Percentiles rank a stretch among this genome's conserved stretches.
These are phyloP conservation scores for Apaloderma vittatum DNA, from an alignment of 2,113 vertebrate species.

Conservation along the genomic window DNA sequence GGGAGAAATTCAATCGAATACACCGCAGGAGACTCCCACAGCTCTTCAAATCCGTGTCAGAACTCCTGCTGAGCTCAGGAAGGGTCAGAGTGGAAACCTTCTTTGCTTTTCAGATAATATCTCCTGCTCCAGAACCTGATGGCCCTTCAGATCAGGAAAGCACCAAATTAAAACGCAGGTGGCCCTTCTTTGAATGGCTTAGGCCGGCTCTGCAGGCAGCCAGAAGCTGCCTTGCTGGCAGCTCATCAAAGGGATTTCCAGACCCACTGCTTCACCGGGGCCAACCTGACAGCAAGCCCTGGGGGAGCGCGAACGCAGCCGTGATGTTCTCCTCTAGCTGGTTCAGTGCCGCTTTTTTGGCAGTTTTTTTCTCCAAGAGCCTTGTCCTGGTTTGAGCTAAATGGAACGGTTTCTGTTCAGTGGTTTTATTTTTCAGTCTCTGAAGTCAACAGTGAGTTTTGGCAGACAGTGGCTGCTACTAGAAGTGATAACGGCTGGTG, in stretches of 20 bases:
- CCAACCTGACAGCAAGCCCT: not conserved
- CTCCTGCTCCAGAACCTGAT: not conserved
- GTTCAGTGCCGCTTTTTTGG: not conserved
- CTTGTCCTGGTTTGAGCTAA: not conserved
- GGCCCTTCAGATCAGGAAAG: not conserved
- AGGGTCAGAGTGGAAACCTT: not conserved
- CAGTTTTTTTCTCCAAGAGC: rapidly evolving
- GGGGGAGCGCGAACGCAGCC: not conserved
- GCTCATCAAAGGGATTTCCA: not conserved
- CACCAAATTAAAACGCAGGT: not conserved
- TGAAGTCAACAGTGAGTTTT: too few relatives aligned
- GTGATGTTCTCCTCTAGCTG: not conserved
- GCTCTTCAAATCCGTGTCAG: not conserved
- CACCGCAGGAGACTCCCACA: not conserved
- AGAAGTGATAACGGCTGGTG: too few relatives aligned
- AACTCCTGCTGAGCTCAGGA: not conserved
- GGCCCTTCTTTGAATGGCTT: not conserved
- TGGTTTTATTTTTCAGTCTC: too few relatives aligned
- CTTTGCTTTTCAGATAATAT: not conserved
- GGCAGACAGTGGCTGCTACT: too few relatives aligned
- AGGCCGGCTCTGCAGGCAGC: not conserved
- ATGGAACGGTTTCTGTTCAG: too few relatives aligned
- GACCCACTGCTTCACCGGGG: not conserved
- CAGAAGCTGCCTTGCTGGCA: not conserved
- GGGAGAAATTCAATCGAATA: not conserved